A percentile compares a stretch with the other conserved stretches of the same genome.
phyloP scores from a whole-genome alignment of 2,888 invertebrate genomes.

The Epistrophe grossulariae region DNA sequence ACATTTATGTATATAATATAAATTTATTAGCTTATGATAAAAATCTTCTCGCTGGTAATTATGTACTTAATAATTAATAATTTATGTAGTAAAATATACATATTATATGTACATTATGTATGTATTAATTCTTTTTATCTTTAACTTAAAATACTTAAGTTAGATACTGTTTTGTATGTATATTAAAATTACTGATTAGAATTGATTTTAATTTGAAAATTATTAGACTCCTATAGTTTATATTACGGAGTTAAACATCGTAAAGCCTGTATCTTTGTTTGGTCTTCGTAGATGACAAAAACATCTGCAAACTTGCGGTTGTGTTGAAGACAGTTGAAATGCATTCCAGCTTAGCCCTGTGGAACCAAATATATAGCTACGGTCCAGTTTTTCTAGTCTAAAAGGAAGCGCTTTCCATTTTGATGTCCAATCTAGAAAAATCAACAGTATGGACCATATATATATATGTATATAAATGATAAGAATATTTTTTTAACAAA shows the following conservation, averaged over 20 bases:
- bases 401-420: conserved; percentile 28
- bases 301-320: conserved; percentile 9
- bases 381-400: conserved; percentile 26
- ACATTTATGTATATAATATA: background rate
- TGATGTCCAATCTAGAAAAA: conserved; percentile 33
- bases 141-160: background rate
- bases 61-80: background rate
- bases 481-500: conserved; percentile 4
- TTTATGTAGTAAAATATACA: background rate
- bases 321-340: conserved; percentile 18
- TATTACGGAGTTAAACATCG: background rate
- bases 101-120: background rate
- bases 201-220: background rate
- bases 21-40: background rate
- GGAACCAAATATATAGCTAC: conserved; percentile 33
- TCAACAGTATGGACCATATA: conserved; percentile 35
- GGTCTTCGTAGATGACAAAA: conserved; percentile 29
- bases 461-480: background rate
- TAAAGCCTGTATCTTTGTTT: background rate
- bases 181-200: conserved; percentile 6
- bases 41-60: background rate
- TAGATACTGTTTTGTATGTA: background rate
- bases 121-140: background rate
- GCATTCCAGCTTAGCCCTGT: conserved; percentile 14
- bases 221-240: background rate